phyloP scores from a whole-genome alignment of 2,888 invertebrate genomes.

The Rhyacophila evoluta region DNA sequence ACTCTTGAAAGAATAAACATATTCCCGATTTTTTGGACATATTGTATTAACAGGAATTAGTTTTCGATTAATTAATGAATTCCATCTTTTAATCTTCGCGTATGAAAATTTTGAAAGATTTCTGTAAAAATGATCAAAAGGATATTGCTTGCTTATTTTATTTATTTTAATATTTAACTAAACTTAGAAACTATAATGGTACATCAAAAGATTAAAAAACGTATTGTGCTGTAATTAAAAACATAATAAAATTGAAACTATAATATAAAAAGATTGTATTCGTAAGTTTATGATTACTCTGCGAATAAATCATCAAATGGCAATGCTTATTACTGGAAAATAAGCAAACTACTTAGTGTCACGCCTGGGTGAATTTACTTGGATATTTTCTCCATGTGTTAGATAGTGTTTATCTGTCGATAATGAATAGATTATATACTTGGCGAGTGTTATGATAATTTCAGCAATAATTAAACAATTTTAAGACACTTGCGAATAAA shows the following conservation, averaged over 20 bases:
- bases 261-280: too few relatives aligned
- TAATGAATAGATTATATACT: background rate
- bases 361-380: background rate
- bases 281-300: too few relatives aligned
- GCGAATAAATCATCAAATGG: background rate
- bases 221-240: background rate
- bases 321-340: background rate
- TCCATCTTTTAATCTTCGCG: too few relatives aligned
- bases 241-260: background rate
- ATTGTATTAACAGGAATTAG: too few relatives aligned
- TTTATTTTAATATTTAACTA: too few relatives aligned
- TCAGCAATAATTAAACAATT: background rate
- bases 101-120: too few relatives aligned
- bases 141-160: too few relatives aligned
- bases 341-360: background rate
- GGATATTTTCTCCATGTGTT: background rate
- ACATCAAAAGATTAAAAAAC: background rate
- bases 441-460: background rate
- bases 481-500: background rate
- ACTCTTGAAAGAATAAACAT: too few relatives aligned
- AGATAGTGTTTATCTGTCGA: background rate
- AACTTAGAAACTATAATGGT: too few relatives aligned
- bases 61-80: too few relatives aligned
- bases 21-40: too few relatives aligned
- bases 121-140: too few relatives aligned